Conservation (phyloP, 2,797 vertebrate genomes). For the Thalassophryne amazonica region DNA sequence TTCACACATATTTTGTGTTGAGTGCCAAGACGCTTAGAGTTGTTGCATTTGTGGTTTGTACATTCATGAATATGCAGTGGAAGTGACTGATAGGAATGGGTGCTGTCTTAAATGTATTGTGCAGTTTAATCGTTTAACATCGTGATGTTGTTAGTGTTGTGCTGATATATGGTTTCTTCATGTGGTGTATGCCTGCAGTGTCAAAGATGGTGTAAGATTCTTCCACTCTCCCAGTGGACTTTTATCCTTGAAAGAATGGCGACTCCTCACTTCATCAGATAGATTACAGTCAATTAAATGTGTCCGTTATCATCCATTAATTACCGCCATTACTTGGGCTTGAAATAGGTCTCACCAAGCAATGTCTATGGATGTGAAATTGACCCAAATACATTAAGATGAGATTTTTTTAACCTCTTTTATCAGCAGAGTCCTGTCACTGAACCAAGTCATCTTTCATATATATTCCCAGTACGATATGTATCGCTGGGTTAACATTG, state of each 20-base stretch:
- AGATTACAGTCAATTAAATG: slow-evolving; percentile 75
- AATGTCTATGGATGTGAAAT: slow-evolving; percentile 53
- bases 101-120: slow-evolving; percentile 16
- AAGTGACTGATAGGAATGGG: slow-evolving; percentile 24
- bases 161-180: slow-evolving; percentile 27
- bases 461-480: slow-evolving; percentile 44
- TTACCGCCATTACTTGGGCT: slow-evolving; percentile 59
- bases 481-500: slow-evolving; percentile 7
- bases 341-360: slow-evolving; percentile 67
- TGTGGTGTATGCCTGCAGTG: slow-evolving; percentile 19
- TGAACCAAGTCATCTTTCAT: slow-evolving; percentile 43
- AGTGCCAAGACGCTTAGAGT: slow-evolving; percentile 27
- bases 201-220: slow-evolving; percentile 35
- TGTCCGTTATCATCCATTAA: slow-evolving; percentile 70
- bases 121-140: slow-evolving; percentile 37
- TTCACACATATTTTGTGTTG: slow-evolving; percentile 53
- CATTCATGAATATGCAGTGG: slow-evolving; percentile 8
- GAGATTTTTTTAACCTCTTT: slow-evolving; percentile 67
- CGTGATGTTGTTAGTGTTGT: slow-evolving; percentile 14
- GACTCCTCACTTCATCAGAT: slow-evolving; percentile 56
- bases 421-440: slow-evolving; percentile 50
- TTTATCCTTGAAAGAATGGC: slow-evolving; percentile 55
- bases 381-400: slow-evolving; percentile 78
- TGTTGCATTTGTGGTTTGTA: slow-evolving; percentile 19
- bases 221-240: slow-evolving; percentile 30